Percentiles rank a stretch among this genome's conserved stretches.
phyloP scores from a whole-genome alignment of 2,797 vertebrate species.

The Hypotaenidia okinawae region DNA sequence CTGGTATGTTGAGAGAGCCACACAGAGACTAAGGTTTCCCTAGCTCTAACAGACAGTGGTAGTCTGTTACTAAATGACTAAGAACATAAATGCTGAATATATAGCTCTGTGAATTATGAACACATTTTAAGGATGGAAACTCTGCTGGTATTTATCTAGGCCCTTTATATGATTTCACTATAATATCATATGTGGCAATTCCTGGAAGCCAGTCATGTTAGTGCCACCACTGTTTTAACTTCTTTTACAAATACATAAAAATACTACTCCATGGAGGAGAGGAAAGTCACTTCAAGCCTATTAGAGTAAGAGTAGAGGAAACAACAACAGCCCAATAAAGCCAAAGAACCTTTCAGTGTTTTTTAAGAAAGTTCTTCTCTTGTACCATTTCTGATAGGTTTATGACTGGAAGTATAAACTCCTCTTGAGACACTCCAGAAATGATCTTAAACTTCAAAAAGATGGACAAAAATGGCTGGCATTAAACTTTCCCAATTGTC shows the following conservation, averaged over 20 bases:
- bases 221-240: neutral
- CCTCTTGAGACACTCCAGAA: neutral
- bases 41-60: neutral
- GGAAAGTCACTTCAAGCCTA: neutral
- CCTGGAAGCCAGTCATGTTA: neutral
- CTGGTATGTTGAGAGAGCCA: neutral
- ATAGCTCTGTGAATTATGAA: neutral
- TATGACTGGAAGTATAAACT: neutral
- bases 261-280: neutral
- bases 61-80: neutral
- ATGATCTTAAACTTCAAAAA: neutral
- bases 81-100: neutral
- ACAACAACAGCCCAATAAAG: neutral
- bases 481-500: neutral
- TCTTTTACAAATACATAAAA: neutral
- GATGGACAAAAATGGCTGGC: neutral
- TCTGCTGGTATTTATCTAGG: neutral
- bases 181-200: neutral
- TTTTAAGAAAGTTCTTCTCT: neutral
- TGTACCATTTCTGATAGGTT: neutral
- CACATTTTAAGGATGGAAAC: neutral
- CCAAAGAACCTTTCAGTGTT: neutral
- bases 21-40: neutral
- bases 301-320: neutral
- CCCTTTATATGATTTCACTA: neutral